Evolutionary conservation across 2,113 vertebrate genomes (phyloP).

Genomic region (Ptychochromis oligacanthus): DNA sequence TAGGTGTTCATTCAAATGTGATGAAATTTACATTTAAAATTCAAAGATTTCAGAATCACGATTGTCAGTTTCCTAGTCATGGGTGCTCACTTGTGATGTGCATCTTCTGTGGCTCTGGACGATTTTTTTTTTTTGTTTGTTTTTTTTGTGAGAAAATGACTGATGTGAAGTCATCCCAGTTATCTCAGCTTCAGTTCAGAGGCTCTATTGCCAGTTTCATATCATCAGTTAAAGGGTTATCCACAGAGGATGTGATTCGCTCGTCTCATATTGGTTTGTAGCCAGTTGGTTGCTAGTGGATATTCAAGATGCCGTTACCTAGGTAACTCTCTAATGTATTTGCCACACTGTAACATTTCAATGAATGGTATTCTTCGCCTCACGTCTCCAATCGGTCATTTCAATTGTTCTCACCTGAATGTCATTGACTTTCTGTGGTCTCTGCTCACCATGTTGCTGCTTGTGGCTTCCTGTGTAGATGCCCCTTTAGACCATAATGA

Average conservation of each 20-base stretch:
- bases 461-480: neutral
- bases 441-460: neutral
- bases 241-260: neutral
- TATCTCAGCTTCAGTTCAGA: neutral
- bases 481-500: too few species aligned
- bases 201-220: neutral
- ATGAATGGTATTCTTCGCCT: too few species aligned
- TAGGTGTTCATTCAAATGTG: neutral
- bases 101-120: neutral
- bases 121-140: too few species aligned
- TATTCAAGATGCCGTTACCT: neutral
- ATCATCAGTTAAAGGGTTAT: accelerated
- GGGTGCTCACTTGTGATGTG: neutral
- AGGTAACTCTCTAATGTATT: neutral
- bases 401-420: neutral
- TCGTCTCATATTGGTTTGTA: accelerated
- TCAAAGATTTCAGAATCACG: neutral
- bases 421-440: neutral
- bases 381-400: neutral
- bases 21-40: conserved; percentile 13
- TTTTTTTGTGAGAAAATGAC: neutral
- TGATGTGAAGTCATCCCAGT: neutral
- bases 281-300: neutral
- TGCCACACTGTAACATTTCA: too few species aligned
- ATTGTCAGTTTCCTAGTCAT: neutral